Conservation (phyloP, 1,140 invertebrate genomes). For the Drosophila obscura region DNA sequence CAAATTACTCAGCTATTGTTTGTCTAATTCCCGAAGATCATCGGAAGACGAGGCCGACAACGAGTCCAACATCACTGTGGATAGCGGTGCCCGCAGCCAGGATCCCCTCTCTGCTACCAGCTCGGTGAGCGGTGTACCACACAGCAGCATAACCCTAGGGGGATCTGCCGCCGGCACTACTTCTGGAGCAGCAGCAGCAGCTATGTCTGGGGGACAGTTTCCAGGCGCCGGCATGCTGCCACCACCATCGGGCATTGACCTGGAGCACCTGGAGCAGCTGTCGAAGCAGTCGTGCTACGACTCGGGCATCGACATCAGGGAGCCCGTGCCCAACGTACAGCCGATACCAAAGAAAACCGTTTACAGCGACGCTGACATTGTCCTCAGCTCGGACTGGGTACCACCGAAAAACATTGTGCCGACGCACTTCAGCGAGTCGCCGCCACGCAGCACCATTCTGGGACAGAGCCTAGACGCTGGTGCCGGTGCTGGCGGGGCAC, state of each 20-base stretch:
- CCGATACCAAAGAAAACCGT: constrained; percentile 85
- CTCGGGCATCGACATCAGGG: constrained; percentile 94
- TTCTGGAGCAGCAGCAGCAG: constrained; percentile 12
- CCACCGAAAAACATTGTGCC: constrained; percentile 91
- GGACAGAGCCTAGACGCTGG: constrained; percentile 73
- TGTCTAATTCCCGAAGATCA: constrained; percentile 84
- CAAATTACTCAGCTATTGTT: constrained; percentile 74
- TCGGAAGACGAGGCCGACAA: constrained; percentile 83
- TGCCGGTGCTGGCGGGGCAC: constrained; percentile 76
- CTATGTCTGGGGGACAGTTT: background rate
- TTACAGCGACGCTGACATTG: constrained; percentile 93
- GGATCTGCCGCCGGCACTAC: constrained; percentile 12
- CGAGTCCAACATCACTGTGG: constrained; percentile 78
- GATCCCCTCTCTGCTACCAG: constrained; percentile 74
- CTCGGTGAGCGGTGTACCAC: constrained; percentile 53
- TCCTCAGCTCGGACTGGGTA: constrained; percentile 92
- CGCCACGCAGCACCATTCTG: constrained; percentile 82
- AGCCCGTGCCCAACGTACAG: constrained; percentile 86
- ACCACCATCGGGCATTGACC: constrained; percentile 64
- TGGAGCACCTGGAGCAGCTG: constrained; percentile 77
- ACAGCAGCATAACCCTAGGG: background rate
- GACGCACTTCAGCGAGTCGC: constrained; percentile 85
- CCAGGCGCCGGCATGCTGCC: background rate
- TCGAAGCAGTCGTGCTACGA: constrained; percentile 92
- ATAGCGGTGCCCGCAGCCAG: constrained; percentile 75